Evolutionary conservation across 2,888 invertebrate species (phyloP).

Genomic region (Platycnemis pennipes): DNA sequence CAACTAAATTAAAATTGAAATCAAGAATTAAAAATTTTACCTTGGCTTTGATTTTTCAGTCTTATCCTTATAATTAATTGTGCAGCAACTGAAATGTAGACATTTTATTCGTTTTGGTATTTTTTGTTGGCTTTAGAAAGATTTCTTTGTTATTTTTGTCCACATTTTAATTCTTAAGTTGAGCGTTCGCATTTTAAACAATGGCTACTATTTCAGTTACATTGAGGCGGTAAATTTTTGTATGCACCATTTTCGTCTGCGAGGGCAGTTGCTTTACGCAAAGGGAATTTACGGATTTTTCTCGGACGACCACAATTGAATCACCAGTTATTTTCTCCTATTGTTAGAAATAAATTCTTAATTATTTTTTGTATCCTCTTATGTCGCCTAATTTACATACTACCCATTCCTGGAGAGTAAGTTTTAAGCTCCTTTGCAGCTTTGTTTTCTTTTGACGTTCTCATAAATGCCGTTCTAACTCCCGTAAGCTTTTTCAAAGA

Average conservation of each 20-base stretch:
- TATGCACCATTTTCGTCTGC: neutral
- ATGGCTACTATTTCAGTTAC: neutral
- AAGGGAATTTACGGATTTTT: neutral
- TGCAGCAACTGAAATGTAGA: neutral
- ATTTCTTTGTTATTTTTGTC: neutral
- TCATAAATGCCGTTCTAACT: slow-evolving; percentile 17
- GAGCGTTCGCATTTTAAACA: neutral
- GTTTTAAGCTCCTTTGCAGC: slow-evolving; percentile 22
- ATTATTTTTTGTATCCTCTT: slow-evolving; percentile 36
- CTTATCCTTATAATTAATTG: neutral
- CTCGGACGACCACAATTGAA: slow-evolving; percentile 20
- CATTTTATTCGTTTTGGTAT: neutral
- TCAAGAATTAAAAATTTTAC: neutral
- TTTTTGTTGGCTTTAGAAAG: neutral
- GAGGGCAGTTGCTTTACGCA: neutral
- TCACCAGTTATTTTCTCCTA: slow-evolving; percentile 27
- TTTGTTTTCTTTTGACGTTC: slow-evolving; percentile 35
- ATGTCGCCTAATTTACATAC: slow-evolving; percentile 44
- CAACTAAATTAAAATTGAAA: too few relatives aligned
- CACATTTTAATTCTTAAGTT: slow-evolving; percentile 6
- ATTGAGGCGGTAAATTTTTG: neutral
- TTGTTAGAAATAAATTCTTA: slow-evolving; percentile 27
- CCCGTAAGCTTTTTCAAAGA: slow-evolving; percentile 24
- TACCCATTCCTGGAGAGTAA: slow-evolving; percentile 23
- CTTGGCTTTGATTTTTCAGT: neutral